These are phyloP conservation scores for Speoplatyrhinus poulsoni DNA, from an alignment of 2,113 vertebrate genomes.

Conservation along the genomic window DNA sequence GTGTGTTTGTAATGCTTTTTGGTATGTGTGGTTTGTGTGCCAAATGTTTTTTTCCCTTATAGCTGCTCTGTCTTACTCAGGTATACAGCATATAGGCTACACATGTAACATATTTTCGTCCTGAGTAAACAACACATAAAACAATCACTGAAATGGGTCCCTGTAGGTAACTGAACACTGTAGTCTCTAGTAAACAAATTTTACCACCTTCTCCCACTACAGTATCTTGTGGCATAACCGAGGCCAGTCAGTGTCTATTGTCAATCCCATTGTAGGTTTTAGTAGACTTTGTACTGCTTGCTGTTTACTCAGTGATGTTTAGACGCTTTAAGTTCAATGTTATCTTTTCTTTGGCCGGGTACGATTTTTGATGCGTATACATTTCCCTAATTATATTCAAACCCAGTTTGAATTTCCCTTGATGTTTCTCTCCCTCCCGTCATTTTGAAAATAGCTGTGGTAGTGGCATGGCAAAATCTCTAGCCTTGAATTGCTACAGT, in stretches of 20 bases:
- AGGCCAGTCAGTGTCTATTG: slow-evolving; percentile 15
- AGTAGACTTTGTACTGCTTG: slow-evolving; percentile 38
- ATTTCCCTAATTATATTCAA: slow-evolving; percentile 53
- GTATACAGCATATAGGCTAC: slow-evolving; percentile 5
- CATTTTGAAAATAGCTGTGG: slow-evolving; percentile 57
- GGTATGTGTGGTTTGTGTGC: slow-evolving; percentile 1
- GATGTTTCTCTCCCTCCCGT: slow-evolving; percentile 38
- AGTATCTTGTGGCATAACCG: slow-evolving; percentile 22
- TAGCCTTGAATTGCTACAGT: slow-evolving; percentile 53
- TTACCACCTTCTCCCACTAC: slow-evolving; percentile 16
- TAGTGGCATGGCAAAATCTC: slow-evolving; percentile 53
- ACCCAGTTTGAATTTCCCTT: slow-evolving; percentile 37
- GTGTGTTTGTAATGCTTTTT: not conserved
- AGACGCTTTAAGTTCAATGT: slow-evolving; percentile 12
- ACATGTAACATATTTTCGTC: slow-evolving; percentile 25
- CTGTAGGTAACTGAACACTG: not conserved
- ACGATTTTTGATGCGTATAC: slow-evolving; percentile 38
- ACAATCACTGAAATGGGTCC: slow-evolving; percentile 14
- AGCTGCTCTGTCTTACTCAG: slow-evolving; percentile 22
- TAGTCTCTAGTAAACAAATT: slow-evolving; percentile 38
- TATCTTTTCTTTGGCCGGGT: slow-evolving; percentile 38
- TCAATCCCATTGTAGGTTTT: slow-evolving; percentile 44
- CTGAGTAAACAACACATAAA: slow-evolving; percentile 32
- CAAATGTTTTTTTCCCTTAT: slow-evolving; percentile 32
- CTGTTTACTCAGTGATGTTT: slow-evolving; percentile 42